phyloP scores from a whole-genome alignment of 2,888 invertebrate species.

The Bembecia ichneumoniformis region DNA sequence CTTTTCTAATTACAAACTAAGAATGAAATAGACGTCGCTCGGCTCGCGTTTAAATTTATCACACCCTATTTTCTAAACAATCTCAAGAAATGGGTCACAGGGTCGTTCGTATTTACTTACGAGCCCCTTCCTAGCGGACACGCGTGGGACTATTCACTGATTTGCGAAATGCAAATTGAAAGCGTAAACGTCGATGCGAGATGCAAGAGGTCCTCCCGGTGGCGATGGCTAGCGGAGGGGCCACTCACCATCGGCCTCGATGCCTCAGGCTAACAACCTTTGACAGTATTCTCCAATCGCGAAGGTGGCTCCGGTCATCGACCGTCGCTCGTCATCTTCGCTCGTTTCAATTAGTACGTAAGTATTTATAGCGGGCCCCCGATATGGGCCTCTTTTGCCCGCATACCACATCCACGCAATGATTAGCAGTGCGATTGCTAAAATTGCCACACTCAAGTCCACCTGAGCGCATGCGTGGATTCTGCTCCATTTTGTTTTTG shows the following conservation, averaged over 20 bases:
- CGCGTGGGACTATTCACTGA: conserved; percentile 1
- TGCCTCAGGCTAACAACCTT: conserved; percentile 37
- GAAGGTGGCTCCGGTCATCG: conserved; percentile 44
- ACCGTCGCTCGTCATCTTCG: conserved; percentile 41
- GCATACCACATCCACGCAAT: conserved; percentile 21
- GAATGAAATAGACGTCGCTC: conserved; percentile 46
- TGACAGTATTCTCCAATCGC: conserved; percentile 26
- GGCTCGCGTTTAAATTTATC: conserved; percentile 56
- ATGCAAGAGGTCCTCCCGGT: background rate
- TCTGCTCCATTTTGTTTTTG: conserved; percentile 66
- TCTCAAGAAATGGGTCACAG: conserved; percentile 48
- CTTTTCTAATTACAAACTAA: conserved; percentile 50
- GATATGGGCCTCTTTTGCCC: conserved; percentile 32
- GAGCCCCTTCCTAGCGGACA: conserved; percentile 1
- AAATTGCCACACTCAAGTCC: conserved; percentile 35
- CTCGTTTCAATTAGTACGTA: conserved; percentile 38
- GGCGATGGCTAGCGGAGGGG: conserved; percentile 1
- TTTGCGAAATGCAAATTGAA: conserved; percentile 3
- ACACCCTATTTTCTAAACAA: conserved; percentile 53
- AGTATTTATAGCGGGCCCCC: conserved; percentile 27
- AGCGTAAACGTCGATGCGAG: background rate
- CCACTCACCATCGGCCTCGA: background rate
- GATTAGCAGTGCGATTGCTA: conserved; percentile 39
- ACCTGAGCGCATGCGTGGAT: conserved; percentile 56
- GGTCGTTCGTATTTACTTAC: conserved; percentile 30